Conservation (phyloP, 2,113 vertebrate genomes). For the Sylvietta virens region DNA sequence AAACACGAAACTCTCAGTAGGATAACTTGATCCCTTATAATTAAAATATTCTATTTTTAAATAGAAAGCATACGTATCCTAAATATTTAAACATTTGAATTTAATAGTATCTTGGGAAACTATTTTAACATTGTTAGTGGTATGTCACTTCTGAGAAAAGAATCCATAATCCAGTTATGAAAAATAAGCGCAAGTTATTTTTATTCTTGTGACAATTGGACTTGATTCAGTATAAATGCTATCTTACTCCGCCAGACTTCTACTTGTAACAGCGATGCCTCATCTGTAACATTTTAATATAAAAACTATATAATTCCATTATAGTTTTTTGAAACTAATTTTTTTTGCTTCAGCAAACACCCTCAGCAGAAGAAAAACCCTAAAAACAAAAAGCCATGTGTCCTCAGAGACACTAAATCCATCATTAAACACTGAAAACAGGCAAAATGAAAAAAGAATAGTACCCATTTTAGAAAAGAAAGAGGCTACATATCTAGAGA, state of each 20-base stretch:
- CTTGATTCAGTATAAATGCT: constrained; percentile 18
- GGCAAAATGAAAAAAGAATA: neutral
- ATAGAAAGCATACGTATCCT: neutral
- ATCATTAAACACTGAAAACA: neutral
- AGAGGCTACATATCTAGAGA: neutral
- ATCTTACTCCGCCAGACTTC: neutral
- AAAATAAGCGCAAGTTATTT: neutral
- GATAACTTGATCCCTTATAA: neutral
- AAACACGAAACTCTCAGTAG: neutral
- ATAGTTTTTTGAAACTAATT: neutral
- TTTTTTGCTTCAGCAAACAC: neutral
- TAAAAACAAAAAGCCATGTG: neutral
- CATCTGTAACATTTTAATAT: constrained; percentile 15
- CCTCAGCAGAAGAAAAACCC: neutral
- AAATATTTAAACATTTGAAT: neutral
- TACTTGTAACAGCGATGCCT: neutral
- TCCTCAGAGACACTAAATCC: neutral
- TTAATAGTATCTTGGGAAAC: neutral
- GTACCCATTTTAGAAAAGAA: neutral
- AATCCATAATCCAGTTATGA: neutral
- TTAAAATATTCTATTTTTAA: neutral
- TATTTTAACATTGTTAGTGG: neutral
- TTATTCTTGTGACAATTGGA: neutral
- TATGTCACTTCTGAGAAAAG: constrained; percentile 26
- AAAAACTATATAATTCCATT: neutral